Conservation (phyloP, 1,140 invertebrate species). For the Cyrtorhinus lividipennis region DNA sequence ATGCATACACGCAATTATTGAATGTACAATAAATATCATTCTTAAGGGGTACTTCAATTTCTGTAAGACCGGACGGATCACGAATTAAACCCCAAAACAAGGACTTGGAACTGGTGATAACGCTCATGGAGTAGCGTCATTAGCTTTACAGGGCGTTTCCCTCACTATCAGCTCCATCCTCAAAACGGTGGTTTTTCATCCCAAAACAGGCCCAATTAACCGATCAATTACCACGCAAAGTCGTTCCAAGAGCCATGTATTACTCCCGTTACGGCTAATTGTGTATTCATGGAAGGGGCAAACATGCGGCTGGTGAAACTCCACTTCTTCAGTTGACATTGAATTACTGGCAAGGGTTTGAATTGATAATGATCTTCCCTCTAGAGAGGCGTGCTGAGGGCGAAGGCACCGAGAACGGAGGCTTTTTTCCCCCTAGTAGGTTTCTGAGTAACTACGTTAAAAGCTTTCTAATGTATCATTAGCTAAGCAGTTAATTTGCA, state of each 20-base stretch:
- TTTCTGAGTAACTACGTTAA: background rate
- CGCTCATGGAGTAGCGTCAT: too few relatives aligned
- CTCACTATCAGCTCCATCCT: too few relatives aligned
- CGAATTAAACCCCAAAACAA: too few relatives aligned
- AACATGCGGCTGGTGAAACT: background rate
- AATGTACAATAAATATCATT: too few relatives aligned
- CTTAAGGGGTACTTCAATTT: too few relatives aligned
- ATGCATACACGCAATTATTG: too few relatives aligned
- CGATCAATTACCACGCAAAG: background rate
- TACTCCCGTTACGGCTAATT: background rate
- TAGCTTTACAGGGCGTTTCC: too few relatives aligned
- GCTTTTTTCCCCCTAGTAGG: background rate
- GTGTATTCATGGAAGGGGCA: background rate
- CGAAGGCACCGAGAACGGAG: background rate
- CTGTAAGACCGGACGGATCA: too few relatives aligned
- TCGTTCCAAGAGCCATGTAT: background rate
- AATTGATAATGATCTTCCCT: background rate
- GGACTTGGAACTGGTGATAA: too few relatives aligned
- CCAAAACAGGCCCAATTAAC: too few relatives aligned
- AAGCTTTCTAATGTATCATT: constrained; percentile 7
- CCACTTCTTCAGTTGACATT: background rate
- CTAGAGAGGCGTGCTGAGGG: background rate
- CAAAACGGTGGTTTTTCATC: too few relatives aligned
- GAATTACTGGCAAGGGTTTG: background rate
- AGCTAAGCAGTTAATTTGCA: constrained; percentile 8